These are phyloP conservation scores for Serripes groenlandicus DNA, from an alignment of 2,888 invertebrate species.

Conservation along the genomic window DNA sequence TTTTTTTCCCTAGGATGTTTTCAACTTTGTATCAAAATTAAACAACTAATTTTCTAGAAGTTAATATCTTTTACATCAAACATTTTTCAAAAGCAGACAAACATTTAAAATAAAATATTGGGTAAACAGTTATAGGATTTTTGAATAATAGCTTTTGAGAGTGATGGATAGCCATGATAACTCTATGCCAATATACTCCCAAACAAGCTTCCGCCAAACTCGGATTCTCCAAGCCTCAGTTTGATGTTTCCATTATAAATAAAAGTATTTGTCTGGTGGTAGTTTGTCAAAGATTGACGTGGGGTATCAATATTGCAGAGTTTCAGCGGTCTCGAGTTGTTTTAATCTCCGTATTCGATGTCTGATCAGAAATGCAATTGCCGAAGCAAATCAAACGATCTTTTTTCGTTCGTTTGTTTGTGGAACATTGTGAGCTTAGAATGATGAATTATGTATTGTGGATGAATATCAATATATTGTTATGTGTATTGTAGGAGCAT, in stretches of 20 bases:
- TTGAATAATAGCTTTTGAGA: conserved; percentile 49
- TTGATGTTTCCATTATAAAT: conserved; percentile 45
- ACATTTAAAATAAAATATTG: no score
- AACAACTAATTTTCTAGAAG: no score
- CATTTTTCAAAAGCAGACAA: no score
- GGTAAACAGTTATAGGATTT: conserved; percentile 61
- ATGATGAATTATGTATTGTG: conserved; percentile 22
- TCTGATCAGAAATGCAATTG: conserved; percentile 52
- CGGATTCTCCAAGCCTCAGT: conserved; percentile 33
- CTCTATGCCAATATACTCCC: conserved; percentile 49
- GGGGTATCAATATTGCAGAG: conserved; percentile 56
- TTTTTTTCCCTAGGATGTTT: no score
- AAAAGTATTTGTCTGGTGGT: conserved; percentile 52
- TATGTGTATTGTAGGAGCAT: conserved; percentile 11
- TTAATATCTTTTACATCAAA: no score
- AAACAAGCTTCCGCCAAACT: conserved; percentile 50
- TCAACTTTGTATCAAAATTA: no score
- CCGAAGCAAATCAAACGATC: conserved; percentile 35
- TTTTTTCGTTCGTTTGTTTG: conserved; percentile 17
- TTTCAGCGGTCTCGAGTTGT: conserved; percentile 44
- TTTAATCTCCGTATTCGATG: conserved; percentile 65
- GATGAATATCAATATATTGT: conserved; percentile 30
- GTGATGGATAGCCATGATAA: conserved; percentile 52
- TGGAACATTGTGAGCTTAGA: conserved; percentile 6
- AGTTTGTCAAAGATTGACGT: conserved; percentile 59